These are phyloP conservation scores for Anguilla obscura DNA, from an alignment of 2,797 vertebrate genomes.

Conservation along the genomic window DNA sequence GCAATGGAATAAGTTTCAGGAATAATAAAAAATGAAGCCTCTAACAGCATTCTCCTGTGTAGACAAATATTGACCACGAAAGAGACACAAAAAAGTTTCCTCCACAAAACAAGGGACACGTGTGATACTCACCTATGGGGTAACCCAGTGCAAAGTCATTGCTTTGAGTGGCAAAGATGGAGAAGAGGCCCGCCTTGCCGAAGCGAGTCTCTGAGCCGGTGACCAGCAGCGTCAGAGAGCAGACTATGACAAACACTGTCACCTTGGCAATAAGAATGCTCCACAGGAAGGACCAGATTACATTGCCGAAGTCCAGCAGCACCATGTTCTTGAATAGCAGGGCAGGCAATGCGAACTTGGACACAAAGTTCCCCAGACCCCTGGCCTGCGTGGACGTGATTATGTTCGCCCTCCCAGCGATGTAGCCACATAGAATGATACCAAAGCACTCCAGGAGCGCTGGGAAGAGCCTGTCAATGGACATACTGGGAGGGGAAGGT, in stretches of 20 bases:
- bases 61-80: not conserved
- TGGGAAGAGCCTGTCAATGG: constrained; percentile 89
- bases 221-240: constrained; percentile 84
- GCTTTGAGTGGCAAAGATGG: constrained; percentile 98
- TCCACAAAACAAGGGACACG: not conserved
- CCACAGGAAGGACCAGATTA: constrained; percentile 94
- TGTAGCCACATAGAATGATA: constrained; percentile 93
- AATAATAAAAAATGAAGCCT: constrained; percentile 1
- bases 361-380: constrained; percentile 94
- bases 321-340: constrained; percentile 98
- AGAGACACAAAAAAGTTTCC: too few species aligned
- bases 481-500: constrained; percentile 74
- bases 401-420: constrained; percentile 86
- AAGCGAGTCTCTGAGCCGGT: constrained; percentile 83
- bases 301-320: constrained; percentile 86
- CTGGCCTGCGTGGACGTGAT: constrained; percentile 93
- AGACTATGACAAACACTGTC: constrained; percentile 86
- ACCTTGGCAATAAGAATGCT: constrained; percentile 93
- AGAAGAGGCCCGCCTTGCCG: constrained; percentile 91
- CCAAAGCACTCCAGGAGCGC: constrained; percentile 95
- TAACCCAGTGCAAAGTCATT: constrained; percentile 98
- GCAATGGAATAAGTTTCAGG: not conserved
- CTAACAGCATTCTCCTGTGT: not conserved
- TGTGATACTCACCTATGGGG: constrained; percentile 85
- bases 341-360: constrained; percentile 95